Conservation (phyloP, 1,140 invertebrate species). For the Bombus huntii region DNA sequence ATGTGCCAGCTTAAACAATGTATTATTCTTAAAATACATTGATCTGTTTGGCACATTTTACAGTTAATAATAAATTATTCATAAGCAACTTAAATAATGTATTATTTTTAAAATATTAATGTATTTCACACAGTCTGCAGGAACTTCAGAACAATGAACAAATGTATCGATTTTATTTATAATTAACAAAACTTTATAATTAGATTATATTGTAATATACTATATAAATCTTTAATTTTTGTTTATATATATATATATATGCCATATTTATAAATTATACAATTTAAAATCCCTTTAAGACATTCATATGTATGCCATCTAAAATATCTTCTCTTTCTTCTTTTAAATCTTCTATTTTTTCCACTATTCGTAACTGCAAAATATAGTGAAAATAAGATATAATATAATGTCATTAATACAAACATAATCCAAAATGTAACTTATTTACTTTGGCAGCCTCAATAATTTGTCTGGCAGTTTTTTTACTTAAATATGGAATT, state of each 20-base stretch:
- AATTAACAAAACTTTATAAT: neutral
- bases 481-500: conserved; percentile 88
- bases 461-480: conserved; percentile 89
- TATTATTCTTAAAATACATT: conserved; percentile 72
- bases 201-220: conserved; percentile 9
- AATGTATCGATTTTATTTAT: neutral
- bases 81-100: conserved; percentile 71
- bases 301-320: conserved; percentile 81
- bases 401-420: conserved; percentile 31
- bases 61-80: neutral
- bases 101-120: conserved; percentile 72
- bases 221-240: conserved; percentile 6
- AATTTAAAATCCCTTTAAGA: conserved; percentile 48
- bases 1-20: conserved; percentile 80
- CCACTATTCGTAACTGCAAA: conserved; percentile 89
- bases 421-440: conserved; percentile 35
- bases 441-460: conserved; percentile 91
- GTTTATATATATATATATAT: too few species aligned
- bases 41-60: conserved; percentile 77
- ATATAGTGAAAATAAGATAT: conserved; percentile 26
- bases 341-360: conserved; percentile 90
- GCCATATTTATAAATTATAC: neutral
- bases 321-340: conserved; percentile 90
- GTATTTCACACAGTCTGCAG: conserved; percentile 74
- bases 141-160: conserved; percentile 2